A percentile compares a stretch with the other conserved stretches of the same genome.
phyloP scores from a whole-genome alignment of 2,888 invertebrate species.

The Torymus auratus region DNA sequence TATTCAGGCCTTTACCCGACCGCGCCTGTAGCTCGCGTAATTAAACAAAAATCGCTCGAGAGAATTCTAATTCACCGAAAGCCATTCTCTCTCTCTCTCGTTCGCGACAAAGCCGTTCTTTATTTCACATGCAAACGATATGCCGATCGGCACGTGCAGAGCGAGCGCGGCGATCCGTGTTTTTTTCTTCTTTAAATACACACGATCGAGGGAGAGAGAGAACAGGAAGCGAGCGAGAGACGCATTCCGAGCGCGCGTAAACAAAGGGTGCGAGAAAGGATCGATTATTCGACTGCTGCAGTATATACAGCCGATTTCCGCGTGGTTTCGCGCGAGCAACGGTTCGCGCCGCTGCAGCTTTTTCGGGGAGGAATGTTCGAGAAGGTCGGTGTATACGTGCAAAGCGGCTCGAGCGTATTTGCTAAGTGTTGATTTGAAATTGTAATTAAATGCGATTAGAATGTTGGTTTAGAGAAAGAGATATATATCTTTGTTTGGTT shows the following conservation, averaged over 20 bases:
- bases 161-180: neutral
- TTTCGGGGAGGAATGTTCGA: too few species aligned
- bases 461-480: too few species aligned
- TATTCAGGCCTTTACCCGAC: conserved; percentile 12
- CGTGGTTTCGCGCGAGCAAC: conserved; percentile 5
- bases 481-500: too few species aligned
- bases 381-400: too few species aligned
- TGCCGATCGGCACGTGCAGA: conserved; percentile 16
- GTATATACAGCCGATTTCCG: conserved; percentile 13
- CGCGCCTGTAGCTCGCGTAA: neutral
- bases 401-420: neutral
- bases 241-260: neutral
- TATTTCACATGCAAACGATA: too few species aligned
- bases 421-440: neutral
- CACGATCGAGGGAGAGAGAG: neutral
- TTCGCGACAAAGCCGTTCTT: too few species aligned
- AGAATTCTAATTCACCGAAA: conserved; percentile 26
- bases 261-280: conserved; percentile 19
- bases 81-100: too few species aligned
- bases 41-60: conserved; percentile 18
- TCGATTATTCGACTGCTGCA: conserved; percentile 17
- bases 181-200: conserved; percentile 13
- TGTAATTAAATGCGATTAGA: too few species aligned
- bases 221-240: conserved; percentile 4
- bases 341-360: too few species aligned